phyloP scores from a whole-genome alignment of 2,888 invertebrate genomes.

The Asteroscopus sphinx region DNA sequence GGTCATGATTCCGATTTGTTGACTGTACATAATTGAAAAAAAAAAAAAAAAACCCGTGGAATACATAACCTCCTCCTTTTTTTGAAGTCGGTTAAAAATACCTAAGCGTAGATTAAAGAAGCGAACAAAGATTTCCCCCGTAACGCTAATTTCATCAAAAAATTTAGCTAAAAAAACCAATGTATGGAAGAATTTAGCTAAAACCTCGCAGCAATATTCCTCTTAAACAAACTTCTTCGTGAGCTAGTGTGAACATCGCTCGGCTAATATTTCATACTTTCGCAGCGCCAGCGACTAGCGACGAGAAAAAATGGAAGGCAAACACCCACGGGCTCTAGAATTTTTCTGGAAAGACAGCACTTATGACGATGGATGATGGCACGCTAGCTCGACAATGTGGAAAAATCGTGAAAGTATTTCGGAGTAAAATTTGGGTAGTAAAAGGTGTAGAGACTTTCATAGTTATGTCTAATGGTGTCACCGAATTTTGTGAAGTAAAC shows the following conservation, averaged over 20 bases:
- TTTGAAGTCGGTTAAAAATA: no score
- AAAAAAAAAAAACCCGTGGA: no score
- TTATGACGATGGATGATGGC: constrained; percentile 51
- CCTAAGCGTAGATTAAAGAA: background rate
- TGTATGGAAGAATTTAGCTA: no score
- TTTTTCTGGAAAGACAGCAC: constrained; percentile 36
- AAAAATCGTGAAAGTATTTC: constrained; percentile 22
- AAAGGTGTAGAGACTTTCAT: background rate
- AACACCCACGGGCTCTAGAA: constrained; percentile 43
- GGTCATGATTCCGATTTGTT: no score
- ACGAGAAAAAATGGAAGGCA: constrained; percentile 53
- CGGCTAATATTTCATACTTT: constrained; percentile 53
- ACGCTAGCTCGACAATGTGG: constrained; percentile 38
- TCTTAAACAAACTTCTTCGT: constrained; percentile 21
- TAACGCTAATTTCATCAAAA: no score
- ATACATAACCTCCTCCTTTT: no score
- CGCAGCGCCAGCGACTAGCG: constrained; percentile 23
- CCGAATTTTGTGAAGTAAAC: no score
- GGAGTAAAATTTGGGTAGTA: constrained; percentile 10
- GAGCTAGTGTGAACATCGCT: constrained; percentile 43
- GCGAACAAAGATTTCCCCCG: no score
- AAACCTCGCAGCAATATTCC: no score
- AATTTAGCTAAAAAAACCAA: no score
- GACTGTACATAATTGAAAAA: no score
- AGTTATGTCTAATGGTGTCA: no score